phyloP scores from a whole-genome alignment of 1,140 invertebrate species.

The Odontomachus brunneus region DNA sequence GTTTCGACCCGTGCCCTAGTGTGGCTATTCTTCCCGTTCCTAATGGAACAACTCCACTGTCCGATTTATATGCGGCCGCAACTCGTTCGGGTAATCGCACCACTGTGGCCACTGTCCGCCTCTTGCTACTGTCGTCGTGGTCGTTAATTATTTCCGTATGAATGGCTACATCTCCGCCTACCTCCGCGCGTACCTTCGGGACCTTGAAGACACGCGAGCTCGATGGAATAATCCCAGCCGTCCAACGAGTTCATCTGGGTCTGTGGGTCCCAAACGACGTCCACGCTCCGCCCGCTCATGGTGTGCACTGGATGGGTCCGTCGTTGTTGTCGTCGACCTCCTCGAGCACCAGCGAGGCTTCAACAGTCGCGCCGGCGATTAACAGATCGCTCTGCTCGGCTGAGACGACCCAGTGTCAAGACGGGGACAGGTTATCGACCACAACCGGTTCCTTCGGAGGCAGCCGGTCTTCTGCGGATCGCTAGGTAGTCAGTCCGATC shows the following conservation, averaged over 20 bases:
- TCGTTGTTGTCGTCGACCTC: not conserved
- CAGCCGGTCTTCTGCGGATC: slow-evolving; percentile 79
- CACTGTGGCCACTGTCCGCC: no score
- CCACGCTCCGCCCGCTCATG: slow-evolving; percentile 79
- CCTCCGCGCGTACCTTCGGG: slow-evolving; percentile 87
- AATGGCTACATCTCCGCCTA: not conserved
- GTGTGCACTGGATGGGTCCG: slow-evolving; percentile 13
- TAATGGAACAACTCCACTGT: no score
- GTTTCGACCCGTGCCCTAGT: no score
- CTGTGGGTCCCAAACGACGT: slow-evolving; percentile 81
- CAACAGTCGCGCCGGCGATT: not conserved
- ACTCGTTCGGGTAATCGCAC: no score
- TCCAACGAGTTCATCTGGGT: slow-evolving; percentile 89
- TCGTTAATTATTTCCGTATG: slow-evolving; percentile 17
- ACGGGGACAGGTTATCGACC: slow-evolving; percentile 57
- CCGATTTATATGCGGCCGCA: no score
- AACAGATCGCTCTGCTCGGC: not conserved
- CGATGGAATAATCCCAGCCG: slow-evolving; percentile 93
- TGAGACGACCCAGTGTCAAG: not conserved
- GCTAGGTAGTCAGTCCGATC: slow-evolving; percentile 63
- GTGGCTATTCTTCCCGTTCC: no score
- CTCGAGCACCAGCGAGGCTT: no score
- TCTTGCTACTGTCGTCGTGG: not conserved
- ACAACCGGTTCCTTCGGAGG: slow-evolving; percentile 76
- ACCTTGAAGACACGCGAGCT: slow-evolving; percentile 91